Evolutionary conservation across 2,888 invertebrate species (phyloP).

Genomic region (Matsumyia berberina): DNA sequence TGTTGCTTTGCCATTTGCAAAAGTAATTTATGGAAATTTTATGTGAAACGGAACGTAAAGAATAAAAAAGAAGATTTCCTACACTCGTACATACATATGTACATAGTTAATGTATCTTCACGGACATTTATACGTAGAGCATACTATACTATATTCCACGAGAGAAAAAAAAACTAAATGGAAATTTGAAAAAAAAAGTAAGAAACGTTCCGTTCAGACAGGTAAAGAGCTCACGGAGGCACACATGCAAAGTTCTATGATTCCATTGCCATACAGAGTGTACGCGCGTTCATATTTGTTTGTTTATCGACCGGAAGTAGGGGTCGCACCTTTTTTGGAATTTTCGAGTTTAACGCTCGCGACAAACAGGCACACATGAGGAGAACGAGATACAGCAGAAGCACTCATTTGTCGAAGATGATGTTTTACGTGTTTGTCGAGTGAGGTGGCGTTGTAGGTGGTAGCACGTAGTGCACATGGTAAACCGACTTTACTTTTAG

Average conservation of each 20-base stretch:
- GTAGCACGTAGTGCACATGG: background rate
- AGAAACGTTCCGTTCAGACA: slow-evolving; percentile 16
- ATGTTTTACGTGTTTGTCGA: background rate
- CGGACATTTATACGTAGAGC: slow-evolving; percentile 39
- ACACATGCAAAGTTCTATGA: slow-evolving; percentile 37
- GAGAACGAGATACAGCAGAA: background rate
- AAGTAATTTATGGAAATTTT: slow-evolving; percentile 59
- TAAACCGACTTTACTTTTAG: background rate
- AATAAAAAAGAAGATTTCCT: slow-evolving; percentile 20
- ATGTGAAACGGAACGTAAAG: slow-evolving; percentile 38
- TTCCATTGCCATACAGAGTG: slow-evolving; percentile 19
- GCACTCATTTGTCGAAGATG: background rate
- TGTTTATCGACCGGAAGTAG: slow-evolving; percentile 65
- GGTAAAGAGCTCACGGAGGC: slow-evolving; percentile 24
- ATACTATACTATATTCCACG: slow-evolving; percentile 15
- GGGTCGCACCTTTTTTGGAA: slow-evolving; percentile 60
- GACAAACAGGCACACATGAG: slow-evolving; percentile 13
- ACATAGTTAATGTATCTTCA: slow-evolving; percentile 31
- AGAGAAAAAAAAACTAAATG: slow-evolving; percentile 28
- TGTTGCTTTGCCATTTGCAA: slow-evolving; percentile 23
- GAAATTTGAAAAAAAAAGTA: slow-evolving; percentile 31
- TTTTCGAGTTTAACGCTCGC: slow-evolving; percentile 32
- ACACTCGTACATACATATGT: slow-evolving; percentile 3
- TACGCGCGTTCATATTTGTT: slow-evolving; percentile 40
- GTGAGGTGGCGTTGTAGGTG: slow-evolving; percentile 22